Conservation (phyloP, 1,140 invertebrate genomes). For the Gonioctena quinquepunctata region DNA sequence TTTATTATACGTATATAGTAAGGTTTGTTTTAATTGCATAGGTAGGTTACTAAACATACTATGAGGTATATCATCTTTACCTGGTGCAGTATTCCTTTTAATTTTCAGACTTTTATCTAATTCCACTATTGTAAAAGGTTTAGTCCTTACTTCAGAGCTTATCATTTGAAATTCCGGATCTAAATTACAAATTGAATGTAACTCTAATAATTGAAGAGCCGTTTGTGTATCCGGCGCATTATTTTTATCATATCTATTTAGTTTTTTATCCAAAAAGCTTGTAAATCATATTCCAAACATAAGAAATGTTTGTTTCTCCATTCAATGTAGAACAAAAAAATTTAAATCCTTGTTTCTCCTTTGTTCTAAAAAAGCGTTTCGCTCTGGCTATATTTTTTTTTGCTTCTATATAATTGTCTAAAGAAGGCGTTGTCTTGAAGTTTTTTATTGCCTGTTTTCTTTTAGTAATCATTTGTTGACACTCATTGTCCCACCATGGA, state of each 20-base stretch:
- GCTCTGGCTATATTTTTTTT: background rate
- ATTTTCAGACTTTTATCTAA: background rate
- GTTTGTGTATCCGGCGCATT: background rate
- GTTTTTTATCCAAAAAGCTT: background rate
- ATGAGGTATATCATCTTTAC: constrained; percentile 5
- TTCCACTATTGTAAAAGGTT: background rate
- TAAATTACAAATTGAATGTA: background rate
- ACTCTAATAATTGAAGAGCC: background rate
- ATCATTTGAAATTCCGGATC: background rate
- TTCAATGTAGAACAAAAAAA: background rate
- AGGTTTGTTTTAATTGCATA: background rate
- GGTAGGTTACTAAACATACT: constrained; percentile 2
- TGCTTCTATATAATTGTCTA: background rate
- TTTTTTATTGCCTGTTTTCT: background rate
- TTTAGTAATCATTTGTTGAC: background rate
- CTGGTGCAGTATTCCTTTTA: background rate
- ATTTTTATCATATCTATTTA: background rate
- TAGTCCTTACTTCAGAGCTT: background rate
- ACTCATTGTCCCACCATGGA: background rate
- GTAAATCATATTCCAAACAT: background rate
- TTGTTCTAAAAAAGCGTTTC: background rate
- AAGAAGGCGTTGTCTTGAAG: background rate
- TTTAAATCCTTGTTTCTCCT: background rate
- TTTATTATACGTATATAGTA: constrained; percentile 8
- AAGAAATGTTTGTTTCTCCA: background rate